Percentiles rank a stretch among this genome's conserved stretches.
These are phyloP conservation scores for Falco naumanni DNA, from an alignment of 2,797 vertebrate genomes.

Conservation along the genomic window DNA sequence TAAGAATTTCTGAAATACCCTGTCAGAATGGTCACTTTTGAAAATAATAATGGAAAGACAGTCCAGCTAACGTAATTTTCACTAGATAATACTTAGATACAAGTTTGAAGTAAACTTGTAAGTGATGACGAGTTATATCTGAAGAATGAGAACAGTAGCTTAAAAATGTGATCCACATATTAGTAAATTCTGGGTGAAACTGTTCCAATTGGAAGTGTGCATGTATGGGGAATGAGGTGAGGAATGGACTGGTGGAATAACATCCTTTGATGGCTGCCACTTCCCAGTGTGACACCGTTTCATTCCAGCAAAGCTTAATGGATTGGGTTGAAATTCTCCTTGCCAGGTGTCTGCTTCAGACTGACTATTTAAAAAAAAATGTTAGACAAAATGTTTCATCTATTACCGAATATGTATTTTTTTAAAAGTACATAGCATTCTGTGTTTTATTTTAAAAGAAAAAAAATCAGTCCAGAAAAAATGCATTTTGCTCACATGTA, in stretches of 20 bases:
- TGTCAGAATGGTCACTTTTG: neutral
- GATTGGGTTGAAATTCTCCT: neutral
- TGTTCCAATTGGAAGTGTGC: neutral
- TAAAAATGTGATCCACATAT: neutral
- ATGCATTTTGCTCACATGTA: neutral
- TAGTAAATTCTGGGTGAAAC: neutral
- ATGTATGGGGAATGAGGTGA: neutral
- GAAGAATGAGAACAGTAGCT: neutral
- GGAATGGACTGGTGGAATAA: neutral
- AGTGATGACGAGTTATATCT: neutral
- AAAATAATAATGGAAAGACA: neutral
- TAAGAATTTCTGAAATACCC: slow-evolving; percentile 75
- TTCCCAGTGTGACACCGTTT: neutral
- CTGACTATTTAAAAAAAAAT: neutral
- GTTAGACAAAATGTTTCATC: neutral
- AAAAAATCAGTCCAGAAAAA: neutral
- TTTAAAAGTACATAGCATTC: neutral
- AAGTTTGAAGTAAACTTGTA: neutral
- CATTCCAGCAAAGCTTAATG: neutral
- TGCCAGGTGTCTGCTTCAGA: neutral
- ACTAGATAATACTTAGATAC: neutral
- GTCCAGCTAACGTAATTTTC: neutral
- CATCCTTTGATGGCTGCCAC: accelerated
- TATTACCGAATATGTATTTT: neutral
- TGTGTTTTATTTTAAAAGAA: neutral